Evolutionary conservation across 2,888 invertebrate species (phyloP).

Genomic region (Acleris holmiana): DNA sequence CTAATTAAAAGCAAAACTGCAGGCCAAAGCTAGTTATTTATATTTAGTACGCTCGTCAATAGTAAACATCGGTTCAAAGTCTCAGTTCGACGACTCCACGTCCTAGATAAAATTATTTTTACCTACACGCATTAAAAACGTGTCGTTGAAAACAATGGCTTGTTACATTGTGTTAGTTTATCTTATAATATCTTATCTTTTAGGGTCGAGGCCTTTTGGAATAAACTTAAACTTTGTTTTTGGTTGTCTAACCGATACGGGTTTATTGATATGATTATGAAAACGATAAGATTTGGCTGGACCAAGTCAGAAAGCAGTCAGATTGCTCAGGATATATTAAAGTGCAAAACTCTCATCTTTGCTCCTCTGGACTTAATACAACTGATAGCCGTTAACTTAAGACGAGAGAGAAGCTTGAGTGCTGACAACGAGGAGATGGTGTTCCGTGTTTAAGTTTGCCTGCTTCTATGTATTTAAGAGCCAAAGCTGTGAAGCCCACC

Average conservation of each 20-base stretch:
- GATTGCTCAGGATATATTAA: too few species aligned
- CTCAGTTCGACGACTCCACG: constrained; percentile 28
- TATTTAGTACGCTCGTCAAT: constrained; percentile 8
- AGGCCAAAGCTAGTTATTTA: constrained; percentile 2
- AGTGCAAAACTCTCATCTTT: too few species aligned
- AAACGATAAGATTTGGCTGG: too few species aligned
- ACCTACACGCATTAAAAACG: constrained; percentile 7
- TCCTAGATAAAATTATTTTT: constrained; percentile 35
- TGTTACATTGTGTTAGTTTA: not conserved
- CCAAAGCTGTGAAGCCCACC: too few species aligned
- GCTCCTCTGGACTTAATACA: too few species aligned
- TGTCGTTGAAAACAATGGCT: constrained; percentile 21
- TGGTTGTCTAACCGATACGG: not conserved
- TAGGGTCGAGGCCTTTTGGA: constrained; percentile 17
- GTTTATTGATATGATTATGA: too few species aligned
- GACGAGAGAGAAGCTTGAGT: too few species aligned
- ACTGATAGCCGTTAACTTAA: too few species aligned
- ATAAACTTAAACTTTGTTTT: constrained; percentile 7
- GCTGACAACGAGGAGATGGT: too few species aligned
- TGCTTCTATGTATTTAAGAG: too few species aligned
- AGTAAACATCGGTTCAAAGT: constrained; percentile 32
- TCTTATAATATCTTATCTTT: constrained; percentile 23
- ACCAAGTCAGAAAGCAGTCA: too few species aligned
- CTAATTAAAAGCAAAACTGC: not conserved
- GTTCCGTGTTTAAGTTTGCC: too few species aligned